phyloP scores from a whole-genome alignment of 2,113 vertebrate genomes.

The Cercocebus atys region DNA sequence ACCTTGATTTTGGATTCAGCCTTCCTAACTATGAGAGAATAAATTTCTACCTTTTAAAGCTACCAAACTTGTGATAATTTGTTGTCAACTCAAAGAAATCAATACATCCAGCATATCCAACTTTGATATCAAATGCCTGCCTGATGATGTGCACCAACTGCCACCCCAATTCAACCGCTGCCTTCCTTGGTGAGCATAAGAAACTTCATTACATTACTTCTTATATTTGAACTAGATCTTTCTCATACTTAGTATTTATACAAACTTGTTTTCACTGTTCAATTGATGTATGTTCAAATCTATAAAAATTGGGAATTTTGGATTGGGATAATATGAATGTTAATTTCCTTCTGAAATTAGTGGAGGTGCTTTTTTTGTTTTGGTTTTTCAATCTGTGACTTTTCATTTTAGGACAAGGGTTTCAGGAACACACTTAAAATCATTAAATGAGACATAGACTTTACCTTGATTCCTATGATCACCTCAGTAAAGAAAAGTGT shows the following conservation, averaged over 20 bases:
- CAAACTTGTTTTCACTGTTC: not conserved
- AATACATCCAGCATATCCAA: not conserved
- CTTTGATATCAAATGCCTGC: not conserved
- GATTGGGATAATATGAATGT: not conserved
- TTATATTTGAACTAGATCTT: not conserved
- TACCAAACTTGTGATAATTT: not conserved
- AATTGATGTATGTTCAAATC: not conserved
- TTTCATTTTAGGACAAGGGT: not conserved
- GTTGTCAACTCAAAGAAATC: not conserved
- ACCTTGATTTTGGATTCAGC: not conserved
- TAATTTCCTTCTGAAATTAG: slow-evolving; percentile 22
- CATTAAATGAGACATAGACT: not conserved
- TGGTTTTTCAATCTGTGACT: not conserved
- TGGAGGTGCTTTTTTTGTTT: not conserved
- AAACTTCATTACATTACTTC: not conserved
- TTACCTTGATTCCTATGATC: not conserved
- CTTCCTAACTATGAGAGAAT: not conserved
- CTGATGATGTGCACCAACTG: not conserved
- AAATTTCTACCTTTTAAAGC: not conserved
- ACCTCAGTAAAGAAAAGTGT: not conserved
- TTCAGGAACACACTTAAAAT: not conserved
- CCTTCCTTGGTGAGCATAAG: not conserved
- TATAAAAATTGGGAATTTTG: not conserved
- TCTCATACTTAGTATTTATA: not conserved
- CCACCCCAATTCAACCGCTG: not conserved